phyloP scores from a whole-genome alignment of 2,113 vertebrate genomes.

The Crotalus helleri region DNA sequence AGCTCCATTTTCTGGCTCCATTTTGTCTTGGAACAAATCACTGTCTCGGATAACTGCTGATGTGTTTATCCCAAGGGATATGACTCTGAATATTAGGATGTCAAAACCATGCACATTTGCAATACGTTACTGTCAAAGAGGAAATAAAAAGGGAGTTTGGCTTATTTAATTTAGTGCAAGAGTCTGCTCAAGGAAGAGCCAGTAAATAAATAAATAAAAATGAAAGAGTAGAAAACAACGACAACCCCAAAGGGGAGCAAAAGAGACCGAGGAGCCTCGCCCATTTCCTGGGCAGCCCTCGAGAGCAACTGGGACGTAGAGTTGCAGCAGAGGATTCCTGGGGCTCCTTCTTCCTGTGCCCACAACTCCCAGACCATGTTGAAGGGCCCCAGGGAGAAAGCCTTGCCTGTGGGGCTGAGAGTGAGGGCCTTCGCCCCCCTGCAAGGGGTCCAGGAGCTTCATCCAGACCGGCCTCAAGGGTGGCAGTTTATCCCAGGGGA shows the following conservation, averaged over 20 bases:
- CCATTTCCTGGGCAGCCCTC: background rate
- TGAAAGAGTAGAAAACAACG: background rate
- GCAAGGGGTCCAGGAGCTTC: background rate
- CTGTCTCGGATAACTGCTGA: slow-evolving; percentile 54
- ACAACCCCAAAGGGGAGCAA: background rate
- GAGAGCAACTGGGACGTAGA: background rate
- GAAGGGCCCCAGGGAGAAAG: rapidly evolving
- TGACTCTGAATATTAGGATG: slow-evolving; percentile 69
- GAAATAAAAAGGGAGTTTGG: slow-evolving; percentile 66
- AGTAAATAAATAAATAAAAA: background rate
- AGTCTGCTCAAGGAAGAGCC: slow-evolving; percentile 14
- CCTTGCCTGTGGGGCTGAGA: background rate
- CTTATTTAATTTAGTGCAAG: slow-evolving; percentile 68
- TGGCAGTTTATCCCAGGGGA: background rate
- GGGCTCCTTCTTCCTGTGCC: background rate
- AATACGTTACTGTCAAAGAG: slow-evolving; percentile 69
- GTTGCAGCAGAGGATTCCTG: background rate
- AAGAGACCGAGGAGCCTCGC: background rate
- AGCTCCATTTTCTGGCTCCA: slow-evolving; percentile 25
- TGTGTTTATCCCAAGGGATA: slow-evolving; percentile 65
- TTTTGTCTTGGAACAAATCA: slow-evolving; percentile 49
- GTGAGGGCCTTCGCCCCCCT: background rate
- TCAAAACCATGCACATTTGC: slow-evolving; percentile 63
- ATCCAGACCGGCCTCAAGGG: background rate
- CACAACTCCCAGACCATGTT: background rate